These are phyloP conservation scores for Bufo bufo DNA, from an alignment of 2,113 vertebrate species.

Conservation along the genomic window DNA sequence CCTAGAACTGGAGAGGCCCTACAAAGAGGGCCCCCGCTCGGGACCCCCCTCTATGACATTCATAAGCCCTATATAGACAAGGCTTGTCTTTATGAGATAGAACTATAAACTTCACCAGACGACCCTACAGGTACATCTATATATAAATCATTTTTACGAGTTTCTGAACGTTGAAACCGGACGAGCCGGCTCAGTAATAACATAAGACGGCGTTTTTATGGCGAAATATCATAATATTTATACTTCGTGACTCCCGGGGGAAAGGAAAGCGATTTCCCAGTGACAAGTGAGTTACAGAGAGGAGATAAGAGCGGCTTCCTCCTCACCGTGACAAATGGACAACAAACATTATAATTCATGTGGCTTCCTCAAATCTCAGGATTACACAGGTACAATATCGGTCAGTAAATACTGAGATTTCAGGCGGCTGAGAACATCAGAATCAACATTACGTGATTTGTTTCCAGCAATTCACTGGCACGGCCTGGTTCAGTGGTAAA, in stretches of 20 bases:
- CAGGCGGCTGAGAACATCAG: not conserved
- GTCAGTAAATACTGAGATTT: not conserved
- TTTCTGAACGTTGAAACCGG: too few species aligned
- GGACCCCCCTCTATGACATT: too few species aligned
- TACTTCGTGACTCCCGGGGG: not conserved
- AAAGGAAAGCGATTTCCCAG: not conserved
- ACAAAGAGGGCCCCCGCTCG: too few species aligned
- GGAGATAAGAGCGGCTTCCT: not conserved
- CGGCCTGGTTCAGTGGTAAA: not conserved
- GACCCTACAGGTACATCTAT: too few species aligned
- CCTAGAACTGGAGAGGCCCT: too few species aligned
- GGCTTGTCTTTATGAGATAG: too few species aligned
- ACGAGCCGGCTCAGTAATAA: not conserved
- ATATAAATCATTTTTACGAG: too few species aligned
- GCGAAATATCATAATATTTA: not conserved
- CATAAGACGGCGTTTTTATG: not conserved
- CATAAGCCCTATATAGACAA: too few species aligned
- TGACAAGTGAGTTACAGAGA: not conserved
- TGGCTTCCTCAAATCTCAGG: not conserved
- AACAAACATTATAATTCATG: not conserved
- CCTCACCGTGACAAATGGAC: not conserved
- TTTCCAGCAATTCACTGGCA: not conserved
- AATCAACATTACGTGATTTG: not conserved
- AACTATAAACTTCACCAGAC: too few species aligned
- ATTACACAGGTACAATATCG: not conserved